Base-by-base conservation (phyloP, 2,113 vertebrate genomes). In the Pseudorasbora parva region DNA sequence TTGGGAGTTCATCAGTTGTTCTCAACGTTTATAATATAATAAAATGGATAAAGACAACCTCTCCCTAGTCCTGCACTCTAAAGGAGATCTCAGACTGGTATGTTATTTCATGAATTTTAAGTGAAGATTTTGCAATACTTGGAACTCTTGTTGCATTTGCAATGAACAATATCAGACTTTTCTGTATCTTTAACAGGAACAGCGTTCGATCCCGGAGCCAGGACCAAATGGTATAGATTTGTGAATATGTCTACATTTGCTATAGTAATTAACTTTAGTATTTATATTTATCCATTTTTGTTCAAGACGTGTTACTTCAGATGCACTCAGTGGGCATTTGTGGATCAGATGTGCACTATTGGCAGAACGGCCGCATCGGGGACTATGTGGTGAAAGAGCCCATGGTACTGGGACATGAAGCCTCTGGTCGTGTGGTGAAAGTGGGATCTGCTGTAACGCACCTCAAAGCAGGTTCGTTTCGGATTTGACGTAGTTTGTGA, bases 311-410 rank as follows among this genome's bases (percentile, higher is more conserved):
- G 8, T 92, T 98, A 23, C 91, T 99, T 43, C 94, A 91, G 92
- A 99, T 99, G 96, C 97, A 99, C 89, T 98, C 98, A 0, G 97
- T 99, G 1, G 98, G 98, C 25, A 99, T 99, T 88, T 99, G 98
- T 0, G 97, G 98, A 1, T 99, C 98, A 0, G 98, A 99, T 0
- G 96, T 99, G 73, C 98, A 99, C 90, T 99, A 95, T 87, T 99
- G 97, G 98, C 95, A 97, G 88, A 87, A 97, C 0, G 98, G 98
- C 3, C 94, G 92, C 0, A 97, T 98, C 0, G 98, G 96, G 5
- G 93, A 97, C 88, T 98, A 94, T 89, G 87, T 97, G 0, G 83
- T 99, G 82, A 95, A 90, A 85, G 92, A 94, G 23, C 98, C 98
- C 0, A 97, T 98, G 96, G 95, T 99, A 21, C 41, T 99, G 88